Evolutionary conservation across 2,797 vertebrate species (phyloP), one percentile per base, ranked within the genome.

Genomic region (Lepus oiostolus): DNA sequence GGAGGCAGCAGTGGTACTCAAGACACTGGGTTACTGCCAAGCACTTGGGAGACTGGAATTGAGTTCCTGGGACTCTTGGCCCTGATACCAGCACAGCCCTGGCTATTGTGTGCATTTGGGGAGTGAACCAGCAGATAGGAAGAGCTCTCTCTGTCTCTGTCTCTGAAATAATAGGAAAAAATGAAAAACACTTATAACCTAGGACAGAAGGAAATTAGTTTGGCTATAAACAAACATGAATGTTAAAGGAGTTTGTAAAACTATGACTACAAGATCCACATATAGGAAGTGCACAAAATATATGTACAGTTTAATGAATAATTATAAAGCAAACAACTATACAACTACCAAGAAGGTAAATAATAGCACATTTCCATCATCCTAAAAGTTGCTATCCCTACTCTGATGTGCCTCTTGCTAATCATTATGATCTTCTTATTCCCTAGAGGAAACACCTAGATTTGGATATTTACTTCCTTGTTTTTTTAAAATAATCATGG

Each of bases 181-280:
- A 70, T 16, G 47, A 88, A 70, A 67, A n/a, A 70, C 9, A 42
- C 58, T 42, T 62, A 65, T 79, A 84, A n/a, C 3, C 35, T 12
- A 93, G 60, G 68, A 11, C 38, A 94, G 42, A 92, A 77, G 24
- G 7, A 79, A 87, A 79, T 90, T 14, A 83, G 17, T 42, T 54
- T 30, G 21, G 32, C 30, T 70, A 0, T 68, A 21, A 79, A 62
- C 4, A 54, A 62, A 76, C 42, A 85, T 72, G 50, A 74, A 50
- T 12, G 42, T 77, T 68, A 42, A 19, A 54, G 35, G 21, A 74
- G 47, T 84, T 83, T 90, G 22, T 87, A 62, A 89, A 71, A 67
- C 35, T 63, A 4, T 83, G 68, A 85, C 81, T 63, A 52, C 71
- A 88, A 65, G 17, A 58, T 50, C 42, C 42, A 85, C 13, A 42